Evolutionary conservation across 2,113 vertebrate genomes (phyloP).

Genomic region (Puntigrus tetrazona): DNA sequence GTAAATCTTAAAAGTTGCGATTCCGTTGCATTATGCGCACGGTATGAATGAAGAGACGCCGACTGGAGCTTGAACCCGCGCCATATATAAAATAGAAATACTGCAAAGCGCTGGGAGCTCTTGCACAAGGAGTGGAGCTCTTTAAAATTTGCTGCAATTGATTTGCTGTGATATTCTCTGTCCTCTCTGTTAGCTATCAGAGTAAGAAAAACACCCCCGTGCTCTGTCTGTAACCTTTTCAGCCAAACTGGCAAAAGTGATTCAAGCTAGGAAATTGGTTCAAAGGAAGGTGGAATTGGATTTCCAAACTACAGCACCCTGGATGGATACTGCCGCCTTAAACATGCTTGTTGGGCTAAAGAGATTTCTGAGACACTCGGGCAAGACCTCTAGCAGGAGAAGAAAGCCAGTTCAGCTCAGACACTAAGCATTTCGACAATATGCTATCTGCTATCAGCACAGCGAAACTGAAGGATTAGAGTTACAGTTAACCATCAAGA

Average conservation of each 20-base stretch:
- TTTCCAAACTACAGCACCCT: constrained; percentile 48
- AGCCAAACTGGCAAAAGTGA: constrained; percentile 50
- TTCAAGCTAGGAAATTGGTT: constrained; percentile 59
- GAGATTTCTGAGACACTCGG: constrained; percentile 47
- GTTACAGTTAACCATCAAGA: background rate
- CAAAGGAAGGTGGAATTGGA: constrained; percentile 56
- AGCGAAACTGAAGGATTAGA: background rate
- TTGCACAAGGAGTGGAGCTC: background rate
- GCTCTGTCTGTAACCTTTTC: constrained; percentile 55
- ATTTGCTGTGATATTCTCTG: constrained; percentile 39
- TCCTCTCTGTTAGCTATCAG: constrained; percentile 24
- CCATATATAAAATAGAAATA: constrained; percentile 10
- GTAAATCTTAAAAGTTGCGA: constrained; percentile 8
- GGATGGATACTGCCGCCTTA: constrained; percentile 48
- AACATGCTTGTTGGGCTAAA: constrained; percentile 45
- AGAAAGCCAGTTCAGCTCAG: constrained; percentile 3
- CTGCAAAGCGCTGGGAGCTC: background rate
- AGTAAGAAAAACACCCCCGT: constrained; percentile 34
- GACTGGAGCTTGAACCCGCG: background rate
- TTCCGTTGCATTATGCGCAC: background rate
- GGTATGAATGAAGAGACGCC: background rate
- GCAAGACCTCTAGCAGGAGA: constrained; percentile 17
- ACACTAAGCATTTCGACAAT: background rate
- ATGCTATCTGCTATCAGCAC: background rate
- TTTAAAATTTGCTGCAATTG: constrained; percentile 19